phyloP scores from a whole-genome alignment of 2,888 invertebrate species.

The Antheraea assamensis region DNA sequence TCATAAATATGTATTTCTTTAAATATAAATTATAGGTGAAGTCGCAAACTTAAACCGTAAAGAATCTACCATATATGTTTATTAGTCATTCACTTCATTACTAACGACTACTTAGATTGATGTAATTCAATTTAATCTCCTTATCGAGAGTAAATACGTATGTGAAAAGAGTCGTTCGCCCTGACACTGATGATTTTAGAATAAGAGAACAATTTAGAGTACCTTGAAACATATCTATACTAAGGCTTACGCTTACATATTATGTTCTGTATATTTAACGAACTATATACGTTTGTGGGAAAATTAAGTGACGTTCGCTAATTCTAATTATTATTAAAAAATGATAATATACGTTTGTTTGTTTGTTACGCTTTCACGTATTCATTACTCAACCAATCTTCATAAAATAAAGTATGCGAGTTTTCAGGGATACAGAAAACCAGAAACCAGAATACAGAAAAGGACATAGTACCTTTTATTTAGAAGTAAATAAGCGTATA shows the following conservation, averaged over 20 bases:
- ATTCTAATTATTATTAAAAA: neutral
- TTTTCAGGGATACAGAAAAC: too few relatives aligned
- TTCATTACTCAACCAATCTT: too few relatives aligned
- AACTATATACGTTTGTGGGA: neutral
- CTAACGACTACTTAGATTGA: conserved; percentile 26
- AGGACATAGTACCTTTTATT: too few relatives aligned
- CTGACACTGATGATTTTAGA: conserved; percentile 75
- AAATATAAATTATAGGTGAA: neutral
- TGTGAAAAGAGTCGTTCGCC: conserved; percentile 65
- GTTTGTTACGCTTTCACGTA: too few relatives aligned
- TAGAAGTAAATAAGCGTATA: too few relatives aligned
- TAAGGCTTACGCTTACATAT: neutral
- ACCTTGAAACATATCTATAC: conserved; percentile 40
- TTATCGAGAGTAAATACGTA: conserved; percentile 29
- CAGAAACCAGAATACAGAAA: too few relatives aligned
- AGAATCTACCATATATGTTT: conserved; percentile 5
- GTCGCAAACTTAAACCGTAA: neutral
- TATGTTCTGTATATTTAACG: neutral
- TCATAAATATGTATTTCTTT: neutral
- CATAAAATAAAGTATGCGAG: too few relatives aligned
- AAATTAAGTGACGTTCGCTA: neutral
- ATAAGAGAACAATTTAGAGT: conserved; percentile 60
- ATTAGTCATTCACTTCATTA: conserved; percentile 20
- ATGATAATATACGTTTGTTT: too few relatives aligned
- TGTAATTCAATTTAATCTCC: conserved; percentile 28